phyloP scores from a whole-genome alignment of 35 echinoderm and acorn worm genomes.

The Nesometra sesokonis region DNA sequence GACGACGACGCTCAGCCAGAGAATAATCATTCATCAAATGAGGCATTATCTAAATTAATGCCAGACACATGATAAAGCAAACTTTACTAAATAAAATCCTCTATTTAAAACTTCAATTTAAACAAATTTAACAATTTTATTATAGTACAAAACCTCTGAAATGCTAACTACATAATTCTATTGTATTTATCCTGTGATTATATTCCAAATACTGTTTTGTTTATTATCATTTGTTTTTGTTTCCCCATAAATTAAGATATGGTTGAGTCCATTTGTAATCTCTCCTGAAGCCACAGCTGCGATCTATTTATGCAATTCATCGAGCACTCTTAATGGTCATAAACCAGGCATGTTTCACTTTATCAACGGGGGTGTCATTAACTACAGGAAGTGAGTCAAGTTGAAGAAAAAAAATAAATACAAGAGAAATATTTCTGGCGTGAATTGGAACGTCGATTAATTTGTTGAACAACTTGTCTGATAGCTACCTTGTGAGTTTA shows the following conservation, averaged over 20 bases:
- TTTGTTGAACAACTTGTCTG: background rate
- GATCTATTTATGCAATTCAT: conserved; percentile 1
- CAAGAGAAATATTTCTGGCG: background rate
- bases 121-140: too few species aligned
- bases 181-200: background rate
- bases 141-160: too few species aligned
- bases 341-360: background rate
- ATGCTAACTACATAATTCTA: too few species aligned
- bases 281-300: background rate
- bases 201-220: background rate
- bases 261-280: background rate
- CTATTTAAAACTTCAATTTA: too few species aligned
- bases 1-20: background rate
- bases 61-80: background rate
- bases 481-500: background rate
- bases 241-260: background rate
- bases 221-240: background rate
- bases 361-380: background rate
- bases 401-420: background rate
- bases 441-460: background rate
- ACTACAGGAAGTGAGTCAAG: background rate
- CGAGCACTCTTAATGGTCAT: background rate
- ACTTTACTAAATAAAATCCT: too few species aligned
- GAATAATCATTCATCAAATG: background rate
- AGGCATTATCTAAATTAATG: background rate